These are phyloP conservation scores for Drosophila austrosaltans DNA, from an alignment of 2,888 invertebrate genomes.

Conservation along the genomic window DNA sequence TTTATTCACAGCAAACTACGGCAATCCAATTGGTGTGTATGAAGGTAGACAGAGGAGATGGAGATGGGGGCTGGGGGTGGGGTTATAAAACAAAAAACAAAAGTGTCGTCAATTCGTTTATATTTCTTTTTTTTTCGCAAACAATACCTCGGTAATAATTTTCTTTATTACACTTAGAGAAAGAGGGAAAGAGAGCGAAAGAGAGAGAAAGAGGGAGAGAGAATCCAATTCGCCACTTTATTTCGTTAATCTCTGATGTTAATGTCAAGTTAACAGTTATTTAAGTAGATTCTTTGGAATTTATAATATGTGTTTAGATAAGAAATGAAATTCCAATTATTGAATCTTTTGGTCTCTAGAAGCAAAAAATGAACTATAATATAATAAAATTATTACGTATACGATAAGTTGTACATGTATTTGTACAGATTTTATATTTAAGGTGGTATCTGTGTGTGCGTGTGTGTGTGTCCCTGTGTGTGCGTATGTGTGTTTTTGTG, in stretches of 20 bases:
- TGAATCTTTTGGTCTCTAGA: not conserved
- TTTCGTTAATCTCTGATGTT: too few species aligned
- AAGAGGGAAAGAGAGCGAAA: not conserved
- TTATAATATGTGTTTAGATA: not conserved
- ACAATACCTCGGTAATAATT: not conserved
- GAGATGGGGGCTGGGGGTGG: too few species aligned
- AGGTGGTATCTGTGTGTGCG: not conserved
- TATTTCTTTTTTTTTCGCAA: not conserved
- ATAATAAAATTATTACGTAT: conserved; percentile 11
- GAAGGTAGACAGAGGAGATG: too few species aligned
- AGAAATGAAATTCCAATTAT: conserved; percentile 5
- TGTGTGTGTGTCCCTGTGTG: not conserved
- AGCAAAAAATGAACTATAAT: conserved; percentile 3
- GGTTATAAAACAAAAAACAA: conserved; percentile 35
- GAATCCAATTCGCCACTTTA: too few species aligned
- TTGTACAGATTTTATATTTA: conserved; percentile 3
- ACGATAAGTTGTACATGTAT: conserved; percentile 5
- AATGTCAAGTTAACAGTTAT: too few species aligned
- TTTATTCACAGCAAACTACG: conserved; percentile 29
- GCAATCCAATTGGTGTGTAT: not conserved
- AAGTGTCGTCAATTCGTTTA: not conserved
- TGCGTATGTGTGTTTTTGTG: not conserved
- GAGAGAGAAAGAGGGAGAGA: too few species aligned
- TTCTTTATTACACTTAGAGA: not conserved
- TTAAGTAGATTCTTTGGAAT: not conserved